phyloP scores from a whole-genome alignment of 2,113 vertebrate genomes.

The Rhinogobius similis region DNA sequence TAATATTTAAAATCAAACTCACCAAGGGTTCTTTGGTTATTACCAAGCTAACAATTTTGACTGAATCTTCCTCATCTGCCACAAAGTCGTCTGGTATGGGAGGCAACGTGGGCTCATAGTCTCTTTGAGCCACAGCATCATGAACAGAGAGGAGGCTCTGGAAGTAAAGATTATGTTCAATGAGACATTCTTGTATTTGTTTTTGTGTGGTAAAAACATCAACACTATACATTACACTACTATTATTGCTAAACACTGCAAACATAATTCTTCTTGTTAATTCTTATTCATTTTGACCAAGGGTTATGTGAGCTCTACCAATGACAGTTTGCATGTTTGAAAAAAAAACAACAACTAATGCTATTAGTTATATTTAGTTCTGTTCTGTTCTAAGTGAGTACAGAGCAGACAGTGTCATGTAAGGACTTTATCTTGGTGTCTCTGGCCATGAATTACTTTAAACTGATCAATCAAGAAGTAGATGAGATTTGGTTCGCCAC shows the following conservation, averaged over 20 bases:
- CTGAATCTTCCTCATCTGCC: slow-evolving; percentile 83
- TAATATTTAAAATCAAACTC: slow-evolving; percentile 43
- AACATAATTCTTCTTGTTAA: background rate
- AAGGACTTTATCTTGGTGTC: too few relatives aligned
- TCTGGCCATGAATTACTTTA: too few relatives aligned
- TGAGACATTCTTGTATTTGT: background rate
- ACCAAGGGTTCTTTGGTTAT: slow-evolving; percentile 89
- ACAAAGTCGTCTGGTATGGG: slow-evolving; percentile 84
- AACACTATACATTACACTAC: background rate
- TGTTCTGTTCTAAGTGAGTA: too few relatives aligned
- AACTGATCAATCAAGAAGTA: background rate
- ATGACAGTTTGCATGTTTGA: background rate
- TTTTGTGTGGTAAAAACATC: background rate
- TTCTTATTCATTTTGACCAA: too few relatives aligned
- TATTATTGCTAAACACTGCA: background rate
- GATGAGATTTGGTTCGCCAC: background rate
- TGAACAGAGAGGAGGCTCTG: slow-evolving; percentile 86
- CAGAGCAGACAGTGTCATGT: too few relatives aligned
- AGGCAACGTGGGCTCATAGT: slow-evolving; percentile 86
- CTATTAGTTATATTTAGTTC: too few relatives aligned
- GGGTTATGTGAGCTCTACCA: background rate
- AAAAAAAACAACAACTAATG: background rate
- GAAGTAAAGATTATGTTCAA: slow-evolving; percentile 40
- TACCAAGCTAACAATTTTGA: slow-evolving; percentile 88
- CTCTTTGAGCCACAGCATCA: slow-evolving; percentile 68